Evolutionary conservation across 1,140 invertebrate species (phyloP).

Genomic region (Teleopsis dalmanni): DNA sequence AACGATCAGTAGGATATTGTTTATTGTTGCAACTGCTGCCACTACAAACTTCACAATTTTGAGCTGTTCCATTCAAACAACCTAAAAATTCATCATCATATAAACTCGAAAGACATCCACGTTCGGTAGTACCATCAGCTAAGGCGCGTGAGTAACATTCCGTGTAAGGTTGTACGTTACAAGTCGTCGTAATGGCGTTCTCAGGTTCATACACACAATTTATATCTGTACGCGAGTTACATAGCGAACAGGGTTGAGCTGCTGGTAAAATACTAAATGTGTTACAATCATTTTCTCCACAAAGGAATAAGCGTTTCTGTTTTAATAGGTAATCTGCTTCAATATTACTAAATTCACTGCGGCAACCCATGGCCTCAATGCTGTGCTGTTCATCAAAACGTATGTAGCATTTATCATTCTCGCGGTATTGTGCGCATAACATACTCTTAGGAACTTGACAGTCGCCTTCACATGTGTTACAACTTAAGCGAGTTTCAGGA

Average conservation of each 20-base stretch:
- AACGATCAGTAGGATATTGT: constrained; percentile 22
- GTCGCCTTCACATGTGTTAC: constrained; percentile 23
- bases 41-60: constrained; percentile 19
- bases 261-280: constrained; percentile 19
- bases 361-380: constrained; percentile 19
- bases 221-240: constrained; percentile 32
- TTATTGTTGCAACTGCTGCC: constrained; percentile 25
- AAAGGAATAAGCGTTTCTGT: constrained; percentile 23
- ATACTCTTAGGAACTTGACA: constrained; percentile 19
- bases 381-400: constrained; percentile 26
- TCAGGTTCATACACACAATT: constrained; percentile 23
- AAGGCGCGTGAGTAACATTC: constrained; percentile 32
- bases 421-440: constrained; percentile 24
- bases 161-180: constrained; percentile 18
- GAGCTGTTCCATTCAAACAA: constrained; percentile 31
- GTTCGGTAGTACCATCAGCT: constrained; percentile 26
- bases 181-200: constrained; percentile 17
- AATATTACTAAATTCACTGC: constrained; percentile 24
- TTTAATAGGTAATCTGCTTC: constrained; percentile 21
- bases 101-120: constrained; percentile 33
- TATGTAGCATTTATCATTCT: constrained; percentile 26
- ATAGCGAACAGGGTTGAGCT: constrained; percentile 22
- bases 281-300: constrained; percentile 27
- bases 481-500: constrained; percentile 25
- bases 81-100: constrained; percentile 30